Conservation (phyloP, 2,797 vertebrate genomes). For the Poeciliopsis gracilis region DNA sequence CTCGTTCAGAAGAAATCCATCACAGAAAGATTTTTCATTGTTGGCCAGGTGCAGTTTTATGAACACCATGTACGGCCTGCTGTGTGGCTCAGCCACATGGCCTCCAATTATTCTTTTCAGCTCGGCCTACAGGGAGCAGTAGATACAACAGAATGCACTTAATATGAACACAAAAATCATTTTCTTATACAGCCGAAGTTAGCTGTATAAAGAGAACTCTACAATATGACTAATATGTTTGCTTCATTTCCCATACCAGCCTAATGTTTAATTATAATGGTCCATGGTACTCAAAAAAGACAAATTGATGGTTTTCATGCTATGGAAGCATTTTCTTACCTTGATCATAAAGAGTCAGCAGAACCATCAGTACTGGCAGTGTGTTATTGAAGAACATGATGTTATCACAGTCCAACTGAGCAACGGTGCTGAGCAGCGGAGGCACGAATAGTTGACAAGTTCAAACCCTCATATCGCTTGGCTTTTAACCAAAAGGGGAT, state of each 20-base stretch:
- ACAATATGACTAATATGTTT: background rate
- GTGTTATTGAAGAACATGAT: slow-evolving; percentile 41
- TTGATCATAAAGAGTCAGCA: slow-evolving; percentile 20
- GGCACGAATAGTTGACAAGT: background rate
- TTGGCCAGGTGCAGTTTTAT: rapidly evolving
- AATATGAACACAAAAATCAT: background rate
- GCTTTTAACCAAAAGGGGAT: slow-evolving; percentile 2
- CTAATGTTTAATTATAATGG: background rate
- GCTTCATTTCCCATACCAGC: background rate
- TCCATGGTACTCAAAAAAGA: background rate
- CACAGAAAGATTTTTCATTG: rapidly evolving
- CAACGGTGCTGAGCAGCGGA: slow-evolving; percentile 6
- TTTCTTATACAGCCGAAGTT: too few species aligned
- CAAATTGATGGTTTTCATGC: background rate
- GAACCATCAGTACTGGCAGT: slow-evolving; percentile 19
- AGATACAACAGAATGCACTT: too few species aligned
- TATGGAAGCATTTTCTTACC: background rate
- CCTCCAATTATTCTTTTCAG: slow-evolving; percentile 52
- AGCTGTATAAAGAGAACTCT: background rate
- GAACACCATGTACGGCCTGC: slow-evolving; percentile 67
- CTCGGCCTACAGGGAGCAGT: slow-evolving; percentile 3
- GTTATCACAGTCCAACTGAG: slow-evolving; percentile 12
- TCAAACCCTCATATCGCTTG: slow-evolving; percentile 11
- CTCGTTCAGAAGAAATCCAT: slow-evolving; percentile 67
- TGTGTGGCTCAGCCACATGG: slow-evolving; percentile 36